Evolutionary conservation across 2,888 invertebrate species (phyloP).

Genomic region (Andrena hattorfiana): DNA sequence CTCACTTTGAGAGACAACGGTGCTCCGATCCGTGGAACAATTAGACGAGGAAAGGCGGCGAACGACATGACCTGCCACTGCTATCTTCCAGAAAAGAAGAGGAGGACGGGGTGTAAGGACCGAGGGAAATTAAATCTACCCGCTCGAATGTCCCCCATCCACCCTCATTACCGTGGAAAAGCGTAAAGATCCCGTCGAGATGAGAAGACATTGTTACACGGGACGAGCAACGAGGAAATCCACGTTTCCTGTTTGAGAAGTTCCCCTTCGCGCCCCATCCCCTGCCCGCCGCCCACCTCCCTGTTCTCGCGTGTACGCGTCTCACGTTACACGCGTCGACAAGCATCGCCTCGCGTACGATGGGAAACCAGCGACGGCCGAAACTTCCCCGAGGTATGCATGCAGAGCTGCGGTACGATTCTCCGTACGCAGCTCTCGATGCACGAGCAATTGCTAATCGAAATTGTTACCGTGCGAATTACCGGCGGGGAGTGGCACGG

Average conservation of each 20-base stretch:
- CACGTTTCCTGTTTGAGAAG: conserved; percentile 67
- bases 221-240: conserved; percentile 69
- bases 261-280: conserved; percentile 17
- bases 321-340: conserved; percentile 30
- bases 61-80: background rate
- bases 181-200: conserved; percentile 73
- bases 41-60: conserved; percentile 44
- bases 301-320: conserved; percentile 11
- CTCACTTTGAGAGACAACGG: conserved; percentile 43
- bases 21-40: conserved; percentile 52
- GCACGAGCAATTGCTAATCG: conserved; percentile 37
- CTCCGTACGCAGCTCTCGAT: background rate
- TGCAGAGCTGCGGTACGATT: conserved; percentile 2
- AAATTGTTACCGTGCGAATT: conserved; percentile 1
- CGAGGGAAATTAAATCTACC: conserved; percentile 72
- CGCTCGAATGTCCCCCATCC: conserved; percentile 57
- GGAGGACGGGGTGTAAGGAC: conserved; percentile 40
- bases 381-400: background rate
- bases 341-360: conserved; percentile 7
- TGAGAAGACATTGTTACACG: conserved; percentile 69
- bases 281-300: background rate
- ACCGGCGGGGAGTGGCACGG: background rate
- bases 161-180: conserved; percentile 76
- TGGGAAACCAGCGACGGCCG: background rate
- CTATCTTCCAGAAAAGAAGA: conserved; percentile 24